These are phyloP conservation scores for Brachyhypopomus occidentalis DNA, from an alignment of 2,113 vertebrate species.

Conservation along the genomic window DNA sequence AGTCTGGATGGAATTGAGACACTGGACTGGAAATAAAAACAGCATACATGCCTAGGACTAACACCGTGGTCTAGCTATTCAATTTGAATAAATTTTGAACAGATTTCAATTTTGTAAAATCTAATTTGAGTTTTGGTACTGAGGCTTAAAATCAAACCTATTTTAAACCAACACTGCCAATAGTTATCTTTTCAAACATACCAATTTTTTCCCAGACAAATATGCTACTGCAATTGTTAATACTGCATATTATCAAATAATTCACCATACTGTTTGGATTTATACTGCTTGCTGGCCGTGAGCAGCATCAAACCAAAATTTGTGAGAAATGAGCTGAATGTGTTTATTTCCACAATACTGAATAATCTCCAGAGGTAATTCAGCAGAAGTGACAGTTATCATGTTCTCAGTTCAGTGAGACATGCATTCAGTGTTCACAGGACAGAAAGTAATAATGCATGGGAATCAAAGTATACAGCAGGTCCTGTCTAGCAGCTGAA, in stretches of 20 bases:
- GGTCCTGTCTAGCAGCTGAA: conserved; percentile 33
- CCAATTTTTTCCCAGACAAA: neutral
- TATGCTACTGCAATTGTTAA: neutral
- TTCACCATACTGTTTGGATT: neutral
- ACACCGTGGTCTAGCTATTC: too few species aligned
- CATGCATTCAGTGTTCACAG: conserved; percentile 29
- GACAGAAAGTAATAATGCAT: conserved; percentile 27
- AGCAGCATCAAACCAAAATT: neutral
- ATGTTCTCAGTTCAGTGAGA: conserved; percentile 24
- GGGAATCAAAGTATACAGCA: conserved; percentile 24
- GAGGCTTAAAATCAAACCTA: neutral
- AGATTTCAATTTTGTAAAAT: neutral
- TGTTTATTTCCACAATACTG: neutral
- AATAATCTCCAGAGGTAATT: conserved; percentile 19
- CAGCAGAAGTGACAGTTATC: conserved; percentile 20
- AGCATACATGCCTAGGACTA: too few species aligned
- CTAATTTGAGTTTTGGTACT: neutral
- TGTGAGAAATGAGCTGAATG: conserved; percentile 2
- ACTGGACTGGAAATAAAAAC: too few species aligned
- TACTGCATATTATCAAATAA: neutral
- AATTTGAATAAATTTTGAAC: too few species aligned
- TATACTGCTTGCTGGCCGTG: neutral
- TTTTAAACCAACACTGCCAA: neutral
- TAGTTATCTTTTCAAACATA: neutral
- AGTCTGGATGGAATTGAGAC: too few species aligned